Conservation (phyloP, 2,888 invertebrate genomes). For the Apantesis nais region DNA sequence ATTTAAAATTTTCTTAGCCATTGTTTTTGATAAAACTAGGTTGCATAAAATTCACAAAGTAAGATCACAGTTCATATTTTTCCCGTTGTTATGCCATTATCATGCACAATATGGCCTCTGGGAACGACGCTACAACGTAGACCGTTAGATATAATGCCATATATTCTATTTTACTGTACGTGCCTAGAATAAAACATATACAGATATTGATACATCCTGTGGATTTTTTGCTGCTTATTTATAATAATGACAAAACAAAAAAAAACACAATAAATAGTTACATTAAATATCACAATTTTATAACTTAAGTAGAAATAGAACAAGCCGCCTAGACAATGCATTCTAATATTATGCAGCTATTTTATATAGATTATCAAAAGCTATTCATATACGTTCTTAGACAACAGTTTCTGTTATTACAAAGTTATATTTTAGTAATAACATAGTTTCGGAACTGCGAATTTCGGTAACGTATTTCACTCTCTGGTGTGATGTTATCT, state of each 20-base stretch:
- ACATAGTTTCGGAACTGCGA: not conserved
- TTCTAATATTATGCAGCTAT: not conserved
- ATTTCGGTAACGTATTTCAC: not conserved
- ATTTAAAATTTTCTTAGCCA: not conserved
- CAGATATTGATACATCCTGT: not conserved
- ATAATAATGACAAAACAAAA: not conserved
- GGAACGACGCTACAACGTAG: slow-evolving; percentile 18
- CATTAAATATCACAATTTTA: no score
- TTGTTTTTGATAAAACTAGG: slow-evolving; percentile 9
- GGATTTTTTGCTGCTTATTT: not conserved
- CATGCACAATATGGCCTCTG: slow-evolving; percentile 21
- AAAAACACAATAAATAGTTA: not conserved
- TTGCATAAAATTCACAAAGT: slow-evolving; percentile 11
- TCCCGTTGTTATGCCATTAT: slow-evolving; percentile 22
- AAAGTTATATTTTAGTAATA: not conserved
- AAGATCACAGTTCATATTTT: slow-evolving; percentile 9
- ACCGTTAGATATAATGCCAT: not conserved
- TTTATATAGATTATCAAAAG: not conserved
- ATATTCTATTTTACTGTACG: not conserved
- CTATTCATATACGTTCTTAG: not conserved
- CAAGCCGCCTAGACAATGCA: not conserved
- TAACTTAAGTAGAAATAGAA: not conserved
- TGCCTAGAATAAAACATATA: not conserved
- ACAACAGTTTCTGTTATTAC: not conserved
- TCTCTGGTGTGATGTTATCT: slow-evolving; percentile 21